These are phyloP conservation scores for Podilymbus podiceps DNA, from an alignment of 2,113 vertebrate genomes.

Conservation along the genomic window DNA sequence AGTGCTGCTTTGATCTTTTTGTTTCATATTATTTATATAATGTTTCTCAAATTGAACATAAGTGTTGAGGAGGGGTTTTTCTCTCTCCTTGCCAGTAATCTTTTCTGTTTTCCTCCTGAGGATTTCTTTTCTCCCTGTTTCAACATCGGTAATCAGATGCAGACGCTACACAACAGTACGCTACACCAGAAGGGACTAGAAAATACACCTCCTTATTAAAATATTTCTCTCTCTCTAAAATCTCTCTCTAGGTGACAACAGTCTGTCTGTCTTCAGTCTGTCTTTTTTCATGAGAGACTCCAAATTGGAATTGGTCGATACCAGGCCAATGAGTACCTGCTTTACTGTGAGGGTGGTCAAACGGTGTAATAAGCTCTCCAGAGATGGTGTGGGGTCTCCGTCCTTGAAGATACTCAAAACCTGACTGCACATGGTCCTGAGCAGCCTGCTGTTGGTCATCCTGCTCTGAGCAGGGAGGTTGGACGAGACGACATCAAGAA, in stretches of 20 bases:
- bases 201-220: neutral
- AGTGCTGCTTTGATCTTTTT: neutral
- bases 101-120: neutral
- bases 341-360: neutral
- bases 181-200: neutral
- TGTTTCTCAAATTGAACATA: neutral
- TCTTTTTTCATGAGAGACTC: neutral
- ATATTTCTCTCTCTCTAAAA: neutral
- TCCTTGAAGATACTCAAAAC: neutral
- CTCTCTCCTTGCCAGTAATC: neutral
- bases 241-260: neutral
- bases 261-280: neutral
- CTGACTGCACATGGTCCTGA: neutral
- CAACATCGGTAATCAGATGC: neutral
- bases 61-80: neutral
- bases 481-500: neutral
- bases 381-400: neutral
- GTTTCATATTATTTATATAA: neutral
- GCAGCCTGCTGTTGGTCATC: neutral
- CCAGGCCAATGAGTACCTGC: neutral
- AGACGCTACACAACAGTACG: neutral
- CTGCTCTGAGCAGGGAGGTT: neutral
- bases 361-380: neutral
- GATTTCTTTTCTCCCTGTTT: neutral
- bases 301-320: neutral